phyloP scores from a whole-genome alignment of 2,797 vertebrate species.

The Coregonus sp. region DNA sequence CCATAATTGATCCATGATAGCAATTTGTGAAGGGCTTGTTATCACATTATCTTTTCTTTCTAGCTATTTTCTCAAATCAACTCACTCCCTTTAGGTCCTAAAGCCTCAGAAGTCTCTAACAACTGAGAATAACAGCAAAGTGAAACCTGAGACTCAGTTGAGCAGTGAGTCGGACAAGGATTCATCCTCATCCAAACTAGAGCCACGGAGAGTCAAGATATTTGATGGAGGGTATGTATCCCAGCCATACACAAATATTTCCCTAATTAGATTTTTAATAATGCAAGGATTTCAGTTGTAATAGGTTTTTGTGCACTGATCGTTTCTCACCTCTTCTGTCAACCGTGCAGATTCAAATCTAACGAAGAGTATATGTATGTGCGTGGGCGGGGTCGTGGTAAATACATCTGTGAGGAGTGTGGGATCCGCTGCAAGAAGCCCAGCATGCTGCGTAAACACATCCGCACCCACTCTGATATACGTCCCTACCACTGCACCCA shows the following conservation, averaged over 20 bases:
- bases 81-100: slow-evolving; percentile 68
- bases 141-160: slow-evolving; percentile 80
- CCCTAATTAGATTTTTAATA: neutral
- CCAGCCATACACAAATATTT: neutral
- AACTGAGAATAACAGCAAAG: slow-evolving; percentile 84
- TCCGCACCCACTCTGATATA: slow-evolving; percentile 96
- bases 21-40: neutral
- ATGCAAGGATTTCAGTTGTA: neutral
- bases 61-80: slow-evolving; percentile 3
- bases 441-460: slow-evolving; percentile 99
- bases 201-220: slow-evolving; percentile 96
- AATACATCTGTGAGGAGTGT: slow-evolving; percentile 99
- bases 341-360: slow-evolving; percentile 89
- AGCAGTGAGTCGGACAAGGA: slow-evolving; percentile 92
- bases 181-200: slow-evolving; percentile 80
- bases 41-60: neutral
- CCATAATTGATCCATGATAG: neutral
- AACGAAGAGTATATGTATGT: slow-evolving; percentile 99
- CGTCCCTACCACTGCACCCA: slow-evolving; percentile 95
- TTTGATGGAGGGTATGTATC: slow-evolving; percentile 95
- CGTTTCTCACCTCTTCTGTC: neutral
- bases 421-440: slow-evolving; percentile 99
- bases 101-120: slow-evolving; percentile 78
- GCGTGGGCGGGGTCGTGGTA: slow-evolving; percentile 92
- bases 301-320: neutral